Percentiles rank a stretch among this genome's conserved stretches.
Evolutionary conservation across 2,888 invertebrate genomes (phyloP).

Genomic region (Achlya flavicornis): DNA sequence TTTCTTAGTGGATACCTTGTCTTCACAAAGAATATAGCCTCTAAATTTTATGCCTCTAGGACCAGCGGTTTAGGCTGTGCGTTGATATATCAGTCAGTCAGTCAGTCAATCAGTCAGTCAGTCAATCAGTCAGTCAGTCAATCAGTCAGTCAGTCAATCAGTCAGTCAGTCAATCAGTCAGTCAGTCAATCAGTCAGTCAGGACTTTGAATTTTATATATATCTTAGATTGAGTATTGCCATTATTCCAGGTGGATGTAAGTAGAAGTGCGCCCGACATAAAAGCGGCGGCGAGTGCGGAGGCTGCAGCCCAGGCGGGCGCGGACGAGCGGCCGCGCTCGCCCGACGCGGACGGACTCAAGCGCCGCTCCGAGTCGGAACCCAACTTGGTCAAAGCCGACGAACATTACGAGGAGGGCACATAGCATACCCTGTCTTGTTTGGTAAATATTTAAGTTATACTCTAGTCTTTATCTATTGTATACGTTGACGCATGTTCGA

Average conservation of each 20-base stretch:
- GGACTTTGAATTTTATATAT: no score
- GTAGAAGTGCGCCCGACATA: conserved; percentile 86
- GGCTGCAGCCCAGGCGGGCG: conserved; percentile 38
- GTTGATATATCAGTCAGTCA: no score
- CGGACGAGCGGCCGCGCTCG: conserved; percentile 54
- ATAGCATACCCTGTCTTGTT: conserved; percentile 44
- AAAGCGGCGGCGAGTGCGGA: conserved; percentile 60
- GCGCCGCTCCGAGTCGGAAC: conserved; percentile 86
- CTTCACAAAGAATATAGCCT: no score
- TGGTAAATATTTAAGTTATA: conserved; percentile 15
- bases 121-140: no score
- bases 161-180: no score
- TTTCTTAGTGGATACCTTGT: no score
- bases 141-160: no score
- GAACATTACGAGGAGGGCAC: conserved; percentile 61
- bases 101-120: no score
- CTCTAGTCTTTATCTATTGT: conserved; percentile 24
- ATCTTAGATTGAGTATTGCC: no score
- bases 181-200: no score
- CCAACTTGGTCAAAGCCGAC: conserved; percentile 82
- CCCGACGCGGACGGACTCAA: conserved; percentile 76
- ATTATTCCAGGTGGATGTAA: conserved; percentile 71
- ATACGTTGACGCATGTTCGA: conserved; percentile 12
- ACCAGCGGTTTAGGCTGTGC: no score
- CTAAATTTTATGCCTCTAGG: no score